A percentile compares a stretch with the other conserved stretches of the same genome.
These are phyloP conservation scores for Lepeophtheirus salmonis DNA, from an alignment of 1,140 invertebrate genomes.

Conservation along the genomic window DNA sequence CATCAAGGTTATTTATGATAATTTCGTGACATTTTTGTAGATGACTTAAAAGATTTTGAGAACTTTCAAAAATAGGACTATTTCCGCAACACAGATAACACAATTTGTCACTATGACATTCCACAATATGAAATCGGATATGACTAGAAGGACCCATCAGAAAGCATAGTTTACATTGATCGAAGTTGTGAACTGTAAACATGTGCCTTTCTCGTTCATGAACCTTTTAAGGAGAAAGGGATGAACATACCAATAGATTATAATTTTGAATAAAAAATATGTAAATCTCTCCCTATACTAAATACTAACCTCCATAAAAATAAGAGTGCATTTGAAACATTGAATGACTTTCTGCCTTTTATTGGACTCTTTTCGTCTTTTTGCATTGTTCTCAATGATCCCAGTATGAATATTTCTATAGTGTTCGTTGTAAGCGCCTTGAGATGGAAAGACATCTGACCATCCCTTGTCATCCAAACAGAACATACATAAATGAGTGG, in stretches of 20 bases:
- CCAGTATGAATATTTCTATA: neutral
- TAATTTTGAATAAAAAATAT: neutral
- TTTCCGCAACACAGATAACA: neutral
- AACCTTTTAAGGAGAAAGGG: too few relatives aligned
- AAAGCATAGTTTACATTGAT: neutral
- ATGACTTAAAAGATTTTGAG: neutral
- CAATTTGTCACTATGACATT: neutral
- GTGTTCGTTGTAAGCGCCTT: neutral
- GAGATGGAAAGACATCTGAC: neutral
- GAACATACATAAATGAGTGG: constrained; percentile 1
- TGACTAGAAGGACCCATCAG: neutral
- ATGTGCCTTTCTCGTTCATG: neutral
- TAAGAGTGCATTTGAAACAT: neutral
- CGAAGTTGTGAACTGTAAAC: neutral
- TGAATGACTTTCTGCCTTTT: neutral
- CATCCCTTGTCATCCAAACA: constrained; percentile 1
- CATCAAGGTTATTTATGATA: neutral
- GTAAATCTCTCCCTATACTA: too few relatives aligned
- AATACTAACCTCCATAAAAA: neutral
- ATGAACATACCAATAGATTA: too few relatives aligned
- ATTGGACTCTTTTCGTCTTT: neutral
- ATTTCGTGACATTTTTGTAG: neutral
- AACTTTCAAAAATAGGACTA: neutral
- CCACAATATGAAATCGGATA: neutral
- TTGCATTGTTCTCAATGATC: neutral